Evolutionary conservation across 2,113 vertebrate genomes (phyloP).

Genomic region (Cochlearius cochlearius): DNA sequence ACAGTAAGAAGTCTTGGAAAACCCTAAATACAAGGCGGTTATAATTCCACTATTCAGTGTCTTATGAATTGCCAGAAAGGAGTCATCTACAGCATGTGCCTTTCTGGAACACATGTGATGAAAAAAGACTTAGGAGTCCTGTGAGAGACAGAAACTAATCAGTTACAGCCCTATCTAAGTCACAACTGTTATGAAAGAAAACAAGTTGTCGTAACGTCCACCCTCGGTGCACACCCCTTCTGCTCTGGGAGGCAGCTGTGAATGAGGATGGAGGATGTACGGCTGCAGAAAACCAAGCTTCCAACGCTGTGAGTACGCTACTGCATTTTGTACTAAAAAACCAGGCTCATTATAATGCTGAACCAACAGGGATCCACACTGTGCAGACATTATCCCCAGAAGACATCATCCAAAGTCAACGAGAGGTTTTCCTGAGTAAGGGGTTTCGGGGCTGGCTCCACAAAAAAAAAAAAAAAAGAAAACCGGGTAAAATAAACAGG

Average conservation of each 20-base stretch:
- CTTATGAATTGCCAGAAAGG: not conserved
- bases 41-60: not conserved
- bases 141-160: not conserved
- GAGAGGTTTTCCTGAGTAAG: not conserved
- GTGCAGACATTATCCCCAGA: not conserved
- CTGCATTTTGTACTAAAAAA: not conserved
- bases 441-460: not conserved
- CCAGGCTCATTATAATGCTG: accelerated
- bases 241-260: not conserved
- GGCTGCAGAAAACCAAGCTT: not conserved
- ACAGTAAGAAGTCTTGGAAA: not conserved
- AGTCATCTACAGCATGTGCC: not conserved
- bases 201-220: not conserved
- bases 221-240: not conserved
- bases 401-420: not conserved
- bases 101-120: not conserved
- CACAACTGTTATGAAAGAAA: not conserved
- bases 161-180: not conserved
- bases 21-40: not conserved
- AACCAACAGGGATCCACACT: not conserved
- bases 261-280: not conserved
- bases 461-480: not conserved
- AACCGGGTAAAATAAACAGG: not conserved
- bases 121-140: not conserved
- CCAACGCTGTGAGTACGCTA: accelerated